Base-by-base conservation (phyloP, 2,888 invertebrate genomes). In the Agrotis segetum region DNA sequence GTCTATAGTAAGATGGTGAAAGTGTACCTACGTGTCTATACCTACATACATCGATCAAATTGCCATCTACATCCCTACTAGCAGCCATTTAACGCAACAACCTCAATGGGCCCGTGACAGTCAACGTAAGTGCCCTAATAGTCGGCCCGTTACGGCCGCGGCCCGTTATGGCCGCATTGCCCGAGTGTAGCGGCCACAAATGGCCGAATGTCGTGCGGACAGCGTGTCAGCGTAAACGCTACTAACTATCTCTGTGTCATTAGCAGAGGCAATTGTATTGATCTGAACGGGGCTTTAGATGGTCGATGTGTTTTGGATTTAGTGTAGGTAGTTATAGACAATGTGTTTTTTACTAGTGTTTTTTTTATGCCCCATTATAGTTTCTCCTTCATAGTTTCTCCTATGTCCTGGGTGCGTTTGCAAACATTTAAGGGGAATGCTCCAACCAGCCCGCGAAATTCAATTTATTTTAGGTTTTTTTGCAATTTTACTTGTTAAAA, bases 131-230 rank as follows among this genome's bases (percentile, higher is more conserved):
- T 62, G n/a, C 17, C 56, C 53, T 49, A 68, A 62, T 47, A 66
- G 50, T 59, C 50, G 16, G 53, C 16, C 21, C 21, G 50, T 63
- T 47, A 66, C 61, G 40, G 21, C 46, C 14, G 6, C 46, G 29
- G 52, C 6, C 13, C 65, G 49, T 34, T 6, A 34, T 7, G 34
- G 34, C 34, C 40, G 40, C 40, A 4, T 40, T 29, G 52, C 4
- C 13, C 65, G 44, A 34, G 24, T 19, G 29, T 53, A 7, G 49
- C 47, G 52, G 44, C 34, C 24, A 52, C 68, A 78, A 78, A 78
- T 78, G 52, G 62, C 80, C 58, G 40, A 66, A 80, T 78, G 80
- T 75, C 80, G 80, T 78, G 80, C 53, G 62, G 74, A 80, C 75
- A 77, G 29, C 21, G 40, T 80, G 80, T 80, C 65, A 63, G 46